phyloP scores from a whole-genome alignment of 2,888 invertebrate species.

The Tortrix viridana region DNA sequence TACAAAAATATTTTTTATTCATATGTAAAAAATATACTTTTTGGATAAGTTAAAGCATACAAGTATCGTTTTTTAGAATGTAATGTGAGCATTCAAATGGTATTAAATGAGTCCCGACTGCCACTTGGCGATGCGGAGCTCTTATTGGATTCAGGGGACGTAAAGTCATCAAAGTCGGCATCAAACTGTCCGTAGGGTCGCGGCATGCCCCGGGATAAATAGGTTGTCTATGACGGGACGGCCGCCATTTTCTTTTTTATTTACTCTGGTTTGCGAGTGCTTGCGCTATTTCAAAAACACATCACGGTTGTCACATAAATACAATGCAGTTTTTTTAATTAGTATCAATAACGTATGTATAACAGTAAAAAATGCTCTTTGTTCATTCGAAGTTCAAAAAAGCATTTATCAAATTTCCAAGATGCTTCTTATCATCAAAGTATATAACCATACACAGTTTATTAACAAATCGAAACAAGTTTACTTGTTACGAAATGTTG shows the following conservation, averaged over 20 bases:
- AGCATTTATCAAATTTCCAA: too few relatives aligned
- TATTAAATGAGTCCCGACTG: constrained; percentile 31
- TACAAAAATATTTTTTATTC: background rate
- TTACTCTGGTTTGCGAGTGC: constrained; percentile 14
- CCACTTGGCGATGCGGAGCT: constrained; percentile 17
- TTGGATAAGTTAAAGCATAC: too few relatives aligned
- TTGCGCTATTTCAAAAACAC: constrained; percentile 18
- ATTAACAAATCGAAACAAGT: background rate
- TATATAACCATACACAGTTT: background rate
- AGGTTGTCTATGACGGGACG: constrained; percentile 41
- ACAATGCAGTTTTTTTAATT: background rate
- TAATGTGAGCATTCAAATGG: constrained; percentile 12
- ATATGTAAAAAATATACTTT: constrained; percentile 2
- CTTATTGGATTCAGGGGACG: constrained; percentile 43
- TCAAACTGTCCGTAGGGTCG: constrained; percentile 42
- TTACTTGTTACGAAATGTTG: background rate
- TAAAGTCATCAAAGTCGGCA: constrained; percentile 46
- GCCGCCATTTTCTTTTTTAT: constrained; percentile 28
- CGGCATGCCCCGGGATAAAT: constrained; percentile 40
- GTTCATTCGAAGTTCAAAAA: too few relatives aligned
- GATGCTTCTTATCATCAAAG: too few relatives aligned
- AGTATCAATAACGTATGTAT: too few relatives aligned
- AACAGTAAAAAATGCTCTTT: too few relatives aligned
- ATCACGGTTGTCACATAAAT: constrained; percentile 8
- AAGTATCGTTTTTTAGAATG: too few relatives aligned